These are phyloP conservation scores for Epiblema foenella DNA, from an alignment of 2,888 invertebrate genomes.

Conservation along the genomic window DNA sequence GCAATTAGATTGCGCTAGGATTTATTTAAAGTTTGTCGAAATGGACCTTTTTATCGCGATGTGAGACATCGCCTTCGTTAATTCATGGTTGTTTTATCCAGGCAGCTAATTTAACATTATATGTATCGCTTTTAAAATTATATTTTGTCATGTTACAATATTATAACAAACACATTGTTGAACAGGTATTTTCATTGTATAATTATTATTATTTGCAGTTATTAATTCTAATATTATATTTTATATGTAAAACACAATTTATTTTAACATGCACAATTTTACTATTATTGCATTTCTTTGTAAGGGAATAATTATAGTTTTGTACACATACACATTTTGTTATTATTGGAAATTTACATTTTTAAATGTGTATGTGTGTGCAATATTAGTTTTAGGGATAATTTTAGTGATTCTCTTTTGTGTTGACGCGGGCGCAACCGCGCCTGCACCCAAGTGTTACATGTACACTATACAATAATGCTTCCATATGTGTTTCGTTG, in stretches of 20 bases:
- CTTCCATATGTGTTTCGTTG: constrained; percentile 76
- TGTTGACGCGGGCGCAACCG: constrained; percentile 54
- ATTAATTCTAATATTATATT: constrained; percentile 78
- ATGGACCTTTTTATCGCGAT: constrained; percentile 61
- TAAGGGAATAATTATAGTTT: constrained; percentile 74
- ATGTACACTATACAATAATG: constrained; percentile 54
- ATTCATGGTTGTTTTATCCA: constrained; percentile 53
- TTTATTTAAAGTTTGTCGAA: constrained; percentile 64
- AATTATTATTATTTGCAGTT: constrained; percentile 77
- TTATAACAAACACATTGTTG: constrained; percentile 69
- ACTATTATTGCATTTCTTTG: constrained; percentile 78
- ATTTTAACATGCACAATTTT: constrained; percentile 82
- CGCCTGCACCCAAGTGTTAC: constrained; percentile 49
- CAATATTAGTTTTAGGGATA: constrained; percentile 82
- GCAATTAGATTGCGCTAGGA: constrained; percentile 84
- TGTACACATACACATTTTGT: constrained; percentile 82
- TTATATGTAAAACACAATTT: constrained; percentile 82
- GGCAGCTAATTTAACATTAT: constrained; percentile 47
- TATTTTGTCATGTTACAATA: constrained; percentile 54
- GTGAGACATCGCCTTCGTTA: constrained; percentile 75
- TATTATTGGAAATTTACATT: constrained; percentile 67
- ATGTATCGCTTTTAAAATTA: constrained; percentile 46
- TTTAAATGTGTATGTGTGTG: constrained; percentile 85
- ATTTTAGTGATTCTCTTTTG: constrained; percentile 72
- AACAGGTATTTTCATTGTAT: constrained; percentile 66